Evolutionary conservation across 2,797 vertebrate genomes (phyloP), one percentile per base, ranked within the genome.

Genomic region (Leucoraja ocellata): DNA sequence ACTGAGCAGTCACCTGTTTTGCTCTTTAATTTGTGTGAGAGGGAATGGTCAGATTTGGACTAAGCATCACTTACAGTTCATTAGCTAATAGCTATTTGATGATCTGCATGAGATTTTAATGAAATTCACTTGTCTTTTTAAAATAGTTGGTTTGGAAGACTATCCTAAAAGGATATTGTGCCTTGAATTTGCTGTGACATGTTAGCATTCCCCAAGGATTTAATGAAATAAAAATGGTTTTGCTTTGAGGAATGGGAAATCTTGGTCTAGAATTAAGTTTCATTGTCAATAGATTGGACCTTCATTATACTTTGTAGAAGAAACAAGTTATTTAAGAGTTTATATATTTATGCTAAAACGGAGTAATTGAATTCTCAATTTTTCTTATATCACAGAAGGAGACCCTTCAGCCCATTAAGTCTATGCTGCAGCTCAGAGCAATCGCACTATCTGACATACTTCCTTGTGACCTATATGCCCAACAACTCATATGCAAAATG

Each of bases 191-290:
- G 39, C 13, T 74, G 39, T 54, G 71, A 25, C 23, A 74, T 54
- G 71, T 32, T 90, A 32, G 11, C 4, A 36, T 65, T 36, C 65
- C 32, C 36, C 18, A 46, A 16, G 71, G 68, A 91, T 74, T 90
- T 90, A 90, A 68, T 71, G 63, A 68, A 68, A 90, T 39, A 90
- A 54, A 25, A 83, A 78, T 10, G 0, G 4, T 25, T 58, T 25
- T 61, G 71, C 65, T 90, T 90, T 90, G 14, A 90, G 63, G 61
- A 71, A 90, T 90, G 16, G 63, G 71, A 90, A 68, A 39, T 71
- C 16, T 90, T 65, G 32, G 63, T n/a, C 63, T 39, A 10, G n/a
- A 32, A 36, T 16, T 90, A 39, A 71, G 32, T 23, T 73, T n/a
- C 28, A 18, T 88, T 91, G 68, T 28, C 74, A 68, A 32, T 91